Percentiles rank a stretch among this genome's conserved stretches.
These are phyloP conservation scores for Sussaba pulchella DNA, from an alignment of 2,888 invertebrate genomes.

Conservation along the genomic window DNA sequence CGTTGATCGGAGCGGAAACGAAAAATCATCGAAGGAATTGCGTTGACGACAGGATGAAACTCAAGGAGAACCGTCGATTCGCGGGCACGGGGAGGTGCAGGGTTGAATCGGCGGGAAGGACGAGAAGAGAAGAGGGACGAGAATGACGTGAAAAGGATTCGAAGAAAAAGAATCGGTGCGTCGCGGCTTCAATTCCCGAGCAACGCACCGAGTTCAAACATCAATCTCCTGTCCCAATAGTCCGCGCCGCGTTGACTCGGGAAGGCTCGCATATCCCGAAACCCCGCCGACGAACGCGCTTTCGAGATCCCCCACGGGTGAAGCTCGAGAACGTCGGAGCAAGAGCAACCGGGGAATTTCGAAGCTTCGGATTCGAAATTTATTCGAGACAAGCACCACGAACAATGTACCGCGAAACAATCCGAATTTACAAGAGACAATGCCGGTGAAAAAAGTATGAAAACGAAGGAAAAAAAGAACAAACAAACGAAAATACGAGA, in stretches of 20 bases:
- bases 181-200: slow-evolving; percentile 39
- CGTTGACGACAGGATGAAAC: not conserved
- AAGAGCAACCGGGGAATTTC: slow-evolving; percentile 26
- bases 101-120: not conserved
- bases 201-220: slow-evolving; percentile 58
- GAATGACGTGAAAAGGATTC: slow-evolving; percentile 3
- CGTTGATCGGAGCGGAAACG: not conserved
- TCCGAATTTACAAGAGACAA: slow-evolving; percentile 47
- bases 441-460: not conserved
- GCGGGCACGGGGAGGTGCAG: not conserved
- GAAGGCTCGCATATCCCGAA: not conserved
- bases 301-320: slow-evolving; percentile 3
- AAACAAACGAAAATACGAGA: slow-evolving; percentile 12
- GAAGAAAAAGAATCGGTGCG: slow-evolving; percentile 23
- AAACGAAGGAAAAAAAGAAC: no score
- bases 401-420: slow-evolving; percentile 59
- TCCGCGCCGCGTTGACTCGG: slow-evolving; percentile 40
- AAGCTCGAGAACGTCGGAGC: slow-evolving; percentile 18
- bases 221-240: slow-evolving; percentile 63
- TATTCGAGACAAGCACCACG: slow-evolving; percentile 37
- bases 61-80: slow-evolving; percentile 3
- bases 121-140: not conserved
- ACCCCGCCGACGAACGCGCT: not conserved
- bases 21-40: not conserved
- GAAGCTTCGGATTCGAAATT: slow-evolving; percentile 40